A percentile compares a stretch with the other conserved stretches of the same genome.
Evolutionary conservation across 53 echinoderm and acorn worm genomes (phyloP).

Genomic region (Henricia sp.): DNA sequence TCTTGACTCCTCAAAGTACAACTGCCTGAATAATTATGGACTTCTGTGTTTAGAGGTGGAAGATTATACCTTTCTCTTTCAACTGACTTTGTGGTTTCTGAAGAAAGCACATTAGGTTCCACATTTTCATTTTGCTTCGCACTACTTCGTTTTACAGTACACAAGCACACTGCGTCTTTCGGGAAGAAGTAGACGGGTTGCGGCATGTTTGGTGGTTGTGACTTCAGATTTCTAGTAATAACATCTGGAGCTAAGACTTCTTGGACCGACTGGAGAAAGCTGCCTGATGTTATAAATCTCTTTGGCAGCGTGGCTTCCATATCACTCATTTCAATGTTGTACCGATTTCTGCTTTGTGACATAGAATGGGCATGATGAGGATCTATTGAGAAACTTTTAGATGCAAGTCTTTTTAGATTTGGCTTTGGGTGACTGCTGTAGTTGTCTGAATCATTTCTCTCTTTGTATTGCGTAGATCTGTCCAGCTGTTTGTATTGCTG

Average conservation of each 20-base stretch:
- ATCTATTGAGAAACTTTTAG: too few species aligned
- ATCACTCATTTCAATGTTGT: neutral
- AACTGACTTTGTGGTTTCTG: neutral
- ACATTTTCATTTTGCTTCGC: neutral
- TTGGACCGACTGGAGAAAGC: constrained; percentile 41
- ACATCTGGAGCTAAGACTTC: neutral
- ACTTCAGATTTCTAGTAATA: neutral
- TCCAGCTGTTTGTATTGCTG: too few species aligned
- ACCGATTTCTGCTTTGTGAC: too few species aligned
- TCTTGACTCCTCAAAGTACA: neutral
- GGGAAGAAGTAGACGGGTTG: neutral
- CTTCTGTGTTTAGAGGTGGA: neutral
- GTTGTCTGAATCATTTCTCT: neutral
- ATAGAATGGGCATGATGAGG: too few species aligned
- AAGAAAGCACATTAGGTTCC: neutral
- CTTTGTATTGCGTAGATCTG: too few species aligned
- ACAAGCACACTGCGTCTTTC: neutral
- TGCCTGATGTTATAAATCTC: constrained; percentile 56
- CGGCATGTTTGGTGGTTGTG: neutral
- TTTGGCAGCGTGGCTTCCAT: constrained; percentile 2
- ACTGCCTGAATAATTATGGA: neutral
- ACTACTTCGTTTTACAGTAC: neutral
- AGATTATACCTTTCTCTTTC: neutral
- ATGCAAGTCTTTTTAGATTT: constrained; percentile 51
- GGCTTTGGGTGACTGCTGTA: neutral